Conservation (phyloP, 2,113 vertebrate species). For the Addax nasomaculatus region DNA sequence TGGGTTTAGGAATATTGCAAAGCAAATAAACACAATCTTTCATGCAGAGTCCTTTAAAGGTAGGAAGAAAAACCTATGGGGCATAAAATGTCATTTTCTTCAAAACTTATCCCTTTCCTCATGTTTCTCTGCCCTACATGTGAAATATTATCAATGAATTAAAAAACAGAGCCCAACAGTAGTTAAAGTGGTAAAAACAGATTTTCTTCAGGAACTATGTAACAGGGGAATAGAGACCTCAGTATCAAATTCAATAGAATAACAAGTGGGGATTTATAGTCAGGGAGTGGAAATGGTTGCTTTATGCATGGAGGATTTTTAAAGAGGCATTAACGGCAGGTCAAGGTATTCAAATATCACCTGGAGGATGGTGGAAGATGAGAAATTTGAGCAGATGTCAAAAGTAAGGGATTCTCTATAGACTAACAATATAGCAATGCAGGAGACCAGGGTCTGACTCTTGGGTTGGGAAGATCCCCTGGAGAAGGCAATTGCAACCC, state of each 20-base stretch:
- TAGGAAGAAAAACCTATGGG: not conserved
- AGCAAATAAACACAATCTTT: constrained; percentile 31
- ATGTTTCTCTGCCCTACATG: not conserved
- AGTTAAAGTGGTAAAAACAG: not conserved
- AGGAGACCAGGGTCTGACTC: not conserved
- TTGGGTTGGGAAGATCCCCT: not conserved
- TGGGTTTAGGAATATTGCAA: not conserved
- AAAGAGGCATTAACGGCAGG: not conserved
- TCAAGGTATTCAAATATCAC: not conserved
- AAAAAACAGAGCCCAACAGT: not conserved
- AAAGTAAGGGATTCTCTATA: not conserved
- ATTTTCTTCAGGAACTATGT: not conserved
- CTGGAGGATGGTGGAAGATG: no score
- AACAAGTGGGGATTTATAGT: not conserved
- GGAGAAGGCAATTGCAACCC: not conserved
- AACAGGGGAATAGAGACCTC: not conserved
- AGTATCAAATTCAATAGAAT: not conserved
- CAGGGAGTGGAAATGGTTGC: not conserved
- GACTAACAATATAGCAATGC: not conserved
- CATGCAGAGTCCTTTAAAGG: not conserved
- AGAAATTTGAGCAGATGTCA: not conserved
- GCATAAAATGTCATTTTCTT: constrained; percentile 34
- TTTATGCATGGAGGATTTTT: not conserved
- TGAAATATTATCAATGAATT: not conserved
- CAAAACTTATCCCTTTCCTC: not conserved